Evolutionary conservation across 2,888 invertebrate species (phyloP).

Genomic region (Noctua comes): DNA sequence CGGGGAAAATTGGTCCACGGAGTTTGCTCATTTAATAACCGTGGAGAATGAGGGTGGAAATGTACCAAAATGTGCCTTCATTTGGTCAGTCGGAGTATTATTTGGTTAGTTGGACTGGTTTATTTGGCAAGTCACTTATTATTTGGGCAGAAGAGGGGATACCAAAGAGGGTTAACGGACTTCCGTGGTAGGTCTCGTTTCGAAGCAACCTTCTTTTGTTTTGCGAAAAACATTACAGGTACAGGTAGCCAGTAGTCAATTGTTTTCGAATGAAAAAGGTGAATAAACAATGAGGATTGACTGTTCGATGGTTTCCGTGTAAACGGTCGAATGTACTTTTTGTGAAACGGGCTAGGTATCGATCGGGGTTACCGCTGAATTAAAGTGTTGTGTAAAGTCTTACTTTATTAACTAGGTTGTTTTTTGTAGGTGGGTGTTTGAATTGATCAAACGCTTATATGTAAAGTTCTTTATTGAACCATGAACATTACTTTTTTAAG

Average conservation of each 20-base stretch:
- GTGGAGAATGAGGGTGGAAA: conserved; percentile 32
- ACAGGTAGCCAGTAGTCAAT: not conserved
- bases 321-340: conserved; percentile 19
- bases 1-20: conserved; percentile 32
- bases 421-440: not conserved
- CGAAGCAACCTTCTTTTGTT: conserved; percentile 17
- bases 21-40: conserved; percentile 53
- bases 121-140: conserved; percentile 56
- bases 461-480: not conserved
- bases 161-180: conserved; percentile 32
- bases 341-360: conserved; percentile 30
- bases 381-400: too few relatives aligned
- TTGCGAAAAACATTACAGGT: not conserved
- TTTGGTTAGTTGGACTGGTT: conserved; percentile 52
- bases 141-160: conserved; percentile 43
- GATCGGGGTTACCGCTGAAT: conserved; percentile 35
- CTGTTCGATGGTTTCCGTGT: not conserved
- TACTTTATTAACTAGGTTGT: conserved; percentile 6
- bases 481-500: not conserved
- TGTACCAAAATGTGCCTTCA: conserved; percentile 43
- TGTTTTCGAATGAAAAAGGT: conserved; percentile 13
- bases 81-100: conserved; percentile 54
- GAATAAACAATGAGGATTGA: conserved; percentile 19
- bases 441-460: not conserved
- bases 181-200: conserved; percentile 18